Base-by-base conservation (phyloP, 2,888 invertebrate species). In the Rosalia funebris region DNA sequence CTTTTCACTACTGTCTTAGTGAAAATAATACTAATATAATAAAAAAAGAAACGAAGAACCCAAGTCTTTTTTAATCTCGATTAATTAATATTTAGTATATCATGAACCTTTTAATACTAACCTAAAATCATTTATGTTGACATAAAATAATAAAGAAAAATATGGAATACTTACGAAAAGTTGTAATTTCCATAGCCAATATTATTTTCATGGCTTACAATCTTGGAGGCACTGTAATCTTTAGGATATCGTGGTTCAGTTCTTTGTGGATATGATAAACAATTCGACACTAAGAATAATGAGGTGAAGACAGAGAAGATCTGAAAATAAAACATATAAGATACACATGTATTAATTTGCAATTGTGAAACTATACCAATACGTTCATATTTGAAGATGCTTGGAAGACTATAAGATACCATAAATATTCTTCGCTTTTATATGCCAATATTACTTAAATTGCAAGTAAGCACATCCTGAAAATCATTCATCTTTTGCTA, bases 201-300 rank as follows among this genome's bases (percentile, higher is more conserved):
- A 36, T 70, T 70, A 50, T 58, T 69, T 46, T 69, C 64, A 44
- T 69, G 69, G 19, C 63, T 67, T 11, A 69, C 61, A 42, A 69
- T 69, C 58, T 67, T 69, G 2, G 69, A 62, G 5, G 64, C 60
- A 14, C 55, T 57, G 34, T 67, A 64, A 42, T 67, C 34, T 15
- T 31, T 52, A 32, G 52, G 32, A 32, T 45, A 54, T 7, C 36
- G 25, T 1, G 45, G 20, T 0, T 60, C 57, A 1, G 34, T 55
- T 17, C 64, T 57, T 44, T 62, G 60, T n/a, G 64, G 64, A 54
- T 62, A 67, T 2, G 63, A 53, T 12, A 57, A 17, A 39, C 63
- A 53, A 11, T 25, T 15, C 1, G 47, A 15, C 11, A 47, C 34
- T 15, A 36, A 25, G 12, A 52, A 15, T 7, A 56, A n/a, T n/a